Base-by-base conservation (phyloP, 37 sponge, comb jelly and placozoan genomes). In the Crambe crambe region DNA sequence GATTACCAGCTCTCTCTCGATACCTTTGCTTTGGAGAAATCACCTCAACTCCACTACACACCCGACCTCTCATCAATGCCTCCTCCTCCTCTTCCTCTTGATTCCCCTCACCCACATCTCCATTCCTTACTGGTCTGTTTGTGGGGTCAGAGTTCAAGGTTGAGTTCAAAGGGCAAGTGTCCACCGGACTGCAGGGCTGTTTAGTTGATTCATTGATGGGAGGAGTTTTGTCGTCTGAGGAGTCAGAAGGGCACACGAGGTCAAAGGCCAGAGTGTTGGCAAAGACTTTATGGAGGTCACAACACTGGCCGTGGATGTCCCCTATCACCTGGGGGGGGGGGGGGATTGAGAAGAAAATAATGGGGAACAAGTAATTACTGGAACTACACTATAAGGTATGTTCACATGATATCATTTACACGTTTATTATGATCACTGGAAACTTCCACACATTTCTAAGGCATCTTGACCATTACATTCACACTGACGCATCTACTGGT, bases 231-330 rank as follows among this genome's bases (percentile, higher is more conserved):
- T n/a, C n/a, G 64, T 62, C 25, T 18, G 9, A 18, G 21, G n/a
- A 20, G 64, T 62, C n/a, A 8, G 72, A n/a, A 15, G 20, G 6
- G 44, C 72, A 60, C 3, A 87, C 38, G 31, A 87, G 63, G 62
- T 70, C 40, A 1, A 32, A 32, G 5, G 74, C 76, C 23, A 18
- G n/a, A 15, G 88, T 87, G 72, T 47, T 39, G 21, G 56, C 61
- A 35, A 87, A 75, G 20, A 87, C 59, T 31, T 40, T 67, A 21
- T 70, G 26, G 0, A 87, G 66, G 68, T 87, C 88, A 76, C 82
- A 87, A 47, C 82, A 87, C 41, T 87, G 88, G 2, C 88, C 88
- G 30, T 87, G 88, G 54, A 87, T 87, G 56, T 87, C 88, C 12
- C 88, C 88, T 26, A 87, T 72, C 31, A 87, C 76, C 88, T 87